These are phyloP conservation scores for Operophtera brumata DNA, from an alignment of 2,888 invertebrate species.

Conservation along the genomic window DNA sequence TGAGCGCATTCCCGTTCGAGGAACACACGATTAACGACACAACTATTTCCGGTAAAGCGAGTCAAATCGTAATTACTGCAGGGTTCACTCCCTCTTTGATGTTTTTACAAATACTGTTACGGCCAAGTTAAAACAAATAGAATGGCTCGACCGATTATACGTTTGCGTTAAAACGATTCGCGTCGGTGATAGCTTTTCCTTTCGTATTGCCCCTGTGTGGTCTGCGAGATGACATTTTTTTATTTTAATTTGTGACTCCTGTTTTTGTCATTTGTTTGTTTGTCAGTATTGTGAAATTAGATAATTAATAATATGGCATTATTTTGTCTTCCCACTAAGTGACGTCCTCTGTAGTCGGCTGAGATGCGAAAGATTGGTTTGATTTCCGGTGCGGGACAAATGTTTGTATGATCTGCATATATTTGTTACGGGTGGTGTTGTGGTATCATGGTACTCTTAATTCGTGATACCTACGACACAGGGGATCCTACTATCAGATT, in stretches of 20 bases:
- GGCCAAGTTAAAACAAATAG: constrained; percentile 80
- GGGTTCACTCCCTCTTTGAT: constrained; percentile 76
- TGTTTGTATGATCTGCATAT: too few species aligned
- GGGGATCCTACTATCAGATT: too few species aligned
- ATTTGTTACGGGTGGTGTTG: too few species aligned
- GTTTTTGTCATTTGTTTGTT: constrained; percentile 51
- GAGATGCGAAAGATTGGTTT: too few species aligned
- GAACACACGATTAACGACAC: constrained; percentile 76
- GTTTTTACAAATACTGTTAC: constrained; percentile 78
- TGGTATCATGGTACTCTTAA: too few species aligned
- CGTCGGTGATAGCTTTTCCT: constrained; percentile 71
- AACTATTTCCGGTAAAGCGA: constrained; percentile 78
- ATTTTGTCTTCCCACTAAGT: background rate
- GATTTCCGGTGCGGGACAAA: too few species aligned
- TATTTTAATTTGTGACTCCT: constrained; percentile 46
- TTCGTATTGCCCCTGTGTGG: constrained; percentile 72
- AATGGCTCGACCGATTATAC: constrained; percentile 74
- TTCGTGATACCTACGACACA: too few species aligned
- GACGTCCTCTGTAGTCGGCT: too few species aligned
- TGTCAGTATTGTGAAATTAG: constrained; percentile 56
- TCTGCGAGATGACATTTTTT: constrained; percentile 43
- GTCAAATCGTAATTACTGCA: constrained; percentile 79
- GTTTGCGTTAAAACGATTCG: constrained; percentile 78
- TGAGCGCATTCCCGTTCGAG: constrained; percentile 50
- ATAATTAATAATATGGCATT: background rate